phyloP scores from a whole-genome alignment of 2,888 invertebrate species.

The Ecliptopera silaceata region DNA sequence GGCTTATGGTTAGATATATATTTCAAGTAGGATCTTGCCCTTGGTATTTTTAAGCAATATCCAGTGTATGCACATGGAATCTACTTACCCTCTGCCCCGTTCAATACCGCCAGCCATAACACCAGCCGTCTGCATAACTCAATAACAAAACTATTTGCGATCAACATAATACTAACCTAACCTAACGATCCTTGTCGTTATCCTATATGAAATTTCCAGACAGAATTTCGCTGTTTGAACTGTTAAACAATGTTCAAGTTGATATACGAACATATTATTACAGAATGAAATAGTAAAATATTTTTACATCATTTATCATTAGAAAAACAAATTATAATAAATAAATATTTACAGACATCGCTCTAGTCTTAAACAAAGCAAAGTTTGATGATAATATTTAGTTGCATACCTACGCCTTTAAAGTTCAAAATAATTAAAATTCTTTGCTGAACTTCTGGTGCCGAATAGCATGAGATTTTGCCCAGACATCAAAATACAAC shows the following conservation, averaged over 20 bases:
- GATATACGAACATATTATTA: too few relatives aligned
- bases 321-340: too few relatives aligned
- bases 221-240: constrained; percentile 2
- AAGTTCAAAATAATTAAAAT: constrained; percentile 4
- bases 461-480: not conserved
- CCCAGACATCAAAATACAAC: constrained; percentile 11
- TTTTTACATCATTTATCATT: too few relatives aligned
- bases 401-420: too few relatives aligned
- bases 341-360: too few relatives aligned
- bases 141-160: constrained; percentile 74
- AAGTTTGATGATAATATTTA: too few relatives aligned
- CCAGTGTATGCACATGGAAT: not conserved
- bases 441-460: not conserved
- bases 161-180: constrained; percentile 44
- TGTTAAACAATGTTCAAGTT: too few relatives aligned
- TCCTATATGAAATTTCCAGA: constrained; percentile 36
- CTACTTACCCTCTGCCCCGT: constrained; percentile 41
- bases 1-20: too few relatives aligned
- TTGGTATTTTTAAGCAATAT: not conserved
- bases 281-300: too few relatives aligned
- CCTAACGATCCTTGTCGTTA: constrained; percentile 48
- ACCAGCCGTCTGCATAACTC: constrained; percentile 74
- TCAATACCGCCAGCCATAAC: constrained; percentile 46
- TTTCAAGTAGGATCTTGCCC: too few relatives aligned
- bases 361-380: too few relatives aligned